Evolutionary conservation across 2,113 vertebrate genomes (phyloP).

Genomic region (Ploceus nigricollis): DNA sequence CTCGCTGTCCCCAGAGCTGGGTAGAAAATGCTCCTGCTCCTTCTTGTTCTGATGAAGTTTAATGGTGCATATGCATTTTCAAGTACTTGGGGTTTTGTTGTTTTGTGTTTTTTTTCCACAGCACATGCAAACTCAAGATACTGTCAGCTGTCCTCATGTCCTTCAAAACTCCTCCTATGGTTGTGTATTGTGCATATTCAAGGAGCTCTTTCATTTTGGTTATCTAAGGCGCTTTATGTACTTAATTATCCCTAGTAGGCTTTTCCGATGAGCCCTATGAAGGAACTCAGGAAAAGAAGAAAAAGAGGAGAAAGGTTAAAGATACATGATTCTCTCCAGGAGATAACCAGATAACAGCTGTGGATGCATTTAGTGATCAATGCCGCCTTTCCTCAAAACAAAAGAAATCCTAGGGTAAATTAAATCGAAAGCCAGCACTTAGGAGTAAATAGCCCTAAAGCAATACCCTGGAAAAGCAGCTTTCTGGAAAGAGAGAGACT

Average conservation of each 20-base stretch:
- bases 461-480: neutral
- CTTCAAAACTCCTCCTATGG: neutral
- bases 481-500: neutral
- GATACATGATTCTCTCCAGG: neutral
- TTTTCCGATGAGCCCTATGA: slow-evolving; percentile 3
- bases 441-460: neutral
- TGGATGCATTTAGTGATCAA: neutral
- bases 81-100: neutral
- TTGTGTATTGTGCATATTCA: neutral
- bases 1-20: neutral
- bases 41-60: neutral
- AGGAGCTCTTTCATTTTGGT: neutral
- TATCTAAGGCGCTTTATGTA: neutral
- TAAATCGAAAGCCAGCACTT: neutral
- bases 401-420: neutral
- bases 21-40: neutral
- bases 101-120: neutral
- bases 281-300: neutral
- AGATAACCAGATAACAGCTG: neutral
- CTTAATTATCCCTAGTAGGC: neutral
- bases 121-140: neutral
- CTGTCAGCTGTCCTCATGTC: neutral
- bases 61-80: neutral
- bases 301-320: neutral
- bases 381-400: neutral